Evolutionary conservation across 1,140 invertebrate genomes (phyloP).

Genomic region (Copidosoma floridanum): DNA sequence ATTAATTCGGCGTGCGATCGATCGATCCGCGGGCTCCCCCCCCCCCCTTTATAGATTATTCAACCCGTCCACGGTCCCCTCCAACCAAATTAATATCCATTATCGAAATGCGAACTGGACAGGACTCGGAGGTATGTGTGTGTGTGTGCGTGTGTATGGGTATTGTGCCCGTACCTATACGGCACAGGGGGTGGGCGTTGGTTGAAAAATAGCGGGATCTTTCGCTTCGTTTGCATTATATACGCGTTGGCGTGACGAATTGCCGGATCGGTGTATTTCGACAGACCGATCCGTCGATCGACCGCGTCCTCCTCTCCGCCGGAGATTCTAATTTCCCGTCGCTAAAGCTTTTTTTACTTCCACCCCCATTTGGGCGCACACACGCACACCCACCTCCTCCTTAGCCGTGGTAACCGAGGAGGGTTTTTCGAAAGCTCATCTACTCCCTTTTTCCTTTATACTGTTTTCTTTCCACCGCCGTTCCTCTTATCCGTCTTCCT

Average conservation of each 20-base stretch:
- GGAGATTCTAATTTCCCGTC: constrained; percentile 27
- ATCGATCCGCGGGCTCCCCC: neutral
- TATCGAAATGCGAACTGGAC: constrained; percentile 12
- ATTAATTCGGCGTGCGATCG: constrained; percentile 5
- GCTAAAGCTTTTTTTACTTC: constrained; percentile 11
- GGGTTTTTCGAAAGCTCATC: constrained; percentile 17
- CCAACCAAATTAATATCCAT: constrained; percentile 28
- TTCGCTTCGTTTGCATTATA: constrained; percentile 25
- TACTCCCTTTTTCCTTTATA: neutral
- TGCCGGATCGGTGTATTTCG: constrained; percentile 28
- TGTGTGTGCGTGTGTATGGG: too few relatives aligned
- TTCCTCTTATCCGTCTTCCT: neutral
- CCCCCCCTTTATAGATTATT: constrained; percentile 17
- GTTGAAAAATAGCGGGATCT: constrained; percentile 29
- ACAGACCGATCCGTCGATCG: constrained; percentile 30
- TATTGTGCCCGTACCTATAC: too few relatives aligned
- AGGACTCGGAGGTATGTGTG: neutral
- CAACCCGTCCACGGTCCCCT: constrained; percentile 16
- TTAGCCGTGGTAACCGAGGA: neutral
- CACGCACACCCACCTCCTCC: neutral
- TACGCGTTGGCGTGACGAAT: constrained; percentile 24
- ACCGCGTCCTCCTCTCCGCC: too few relatives aligned
- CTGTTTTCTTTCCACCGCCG: neutral
- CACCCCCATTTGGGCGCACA: neutral
- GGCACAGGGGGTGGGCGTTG: neutral